Percentiles rank a stretch among this genome's conserved stretches.
Conservation (phyloP, 2,797 vertebrate genomes). For the Poeciliopsis presidionis region DNA sequence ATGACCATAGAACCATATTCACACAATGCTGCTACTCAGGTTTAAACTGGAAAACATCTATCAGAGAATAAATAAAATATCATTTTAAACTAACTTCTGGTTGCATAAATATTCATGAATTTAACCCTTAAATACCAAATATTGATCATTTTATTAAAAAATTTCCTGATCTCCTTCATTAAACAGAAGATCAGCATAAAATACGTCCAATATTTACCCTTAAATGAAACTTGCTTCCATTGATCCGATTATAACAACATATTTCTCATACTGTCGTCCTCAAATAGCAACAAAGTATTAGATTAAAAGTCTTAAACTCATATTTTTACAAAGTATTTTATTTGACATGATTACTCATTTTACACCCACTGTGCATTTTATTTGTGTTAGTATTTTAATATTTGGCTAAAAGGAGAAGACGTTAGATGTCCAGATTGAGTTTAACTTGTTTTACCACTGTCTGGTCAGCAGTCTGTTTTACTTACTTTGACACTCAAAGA, state of each 20-base stretch:
- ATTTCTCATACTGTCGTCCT: neutral
- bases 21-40: neutral
- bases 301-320: no score
- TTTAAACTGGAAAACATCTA: neutral
- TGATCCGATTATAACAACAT: neutral
- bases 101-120: neutral
- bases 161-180: neutral
- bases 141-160: neutral
- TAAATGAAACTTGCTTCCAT: neutral
- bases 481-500: neutral
- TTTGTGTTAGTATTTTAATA: neutral
- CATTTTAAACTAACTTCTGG: neutral
- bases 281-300: neutral
- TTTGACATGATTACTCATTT: neutral
- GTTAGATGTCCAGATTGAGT: neutral
- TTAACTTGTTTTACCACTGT: neutral
- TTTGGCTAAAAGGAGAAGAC: neutral
- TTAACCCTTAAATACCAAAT: neutral
- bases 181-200: neutral
- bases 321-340: no score
- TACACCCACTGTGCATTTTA: neutral
- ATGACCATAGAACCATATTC: neutral
- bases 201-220: neutral
- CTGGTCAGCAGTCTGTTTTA: neutral
- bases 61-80: neutral